Conservation (phyloP, 2,113 vertebrate genomes). For the Pelmatolapia mariae region DNA sequence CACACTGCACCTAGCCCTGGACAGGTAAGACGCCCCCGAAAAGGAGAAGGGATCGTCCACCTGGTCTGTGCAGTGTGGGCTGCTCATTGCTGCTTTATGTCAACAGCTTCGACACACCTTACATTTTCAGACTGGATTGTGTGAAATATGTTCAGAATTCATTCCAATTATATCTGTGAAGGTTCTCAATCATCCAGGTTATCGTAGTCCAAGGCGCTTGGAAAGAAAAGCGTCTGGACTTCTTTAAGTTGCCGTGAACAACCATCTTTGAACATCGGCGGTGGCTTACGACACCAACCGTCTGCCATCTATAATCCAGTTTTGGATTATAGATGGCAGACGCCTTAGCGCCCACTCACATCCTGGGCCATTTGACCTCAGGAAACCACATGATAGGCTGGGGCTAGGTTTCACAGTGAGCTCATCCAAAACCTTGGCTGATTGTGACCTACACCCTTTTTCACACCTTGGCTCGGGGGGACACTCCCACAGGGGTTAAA, state of each 20-base stretch:
- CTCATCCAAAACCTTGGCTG: not conserved
- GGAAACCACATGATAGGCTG: not conserved
- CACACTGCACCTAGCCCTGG: conserved; percentile 87
- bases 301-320: not conserved
- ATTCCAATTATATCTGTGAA: not conserved
- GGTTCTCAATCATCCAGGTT: not conserved
- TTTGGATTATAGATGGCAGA: not conserved
- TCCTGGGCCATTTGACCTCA: not conserved
- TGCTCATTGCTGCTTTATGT: not conserved
- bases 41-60: not conserved
- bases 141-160: not conserved
- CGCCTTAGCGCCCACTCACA: not conserved
- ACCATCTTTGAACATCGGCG: not conserved
- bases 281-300: not conserved
- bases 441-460: not conserved
- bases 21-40: conserved; percentile 71
- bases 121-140: not conserved
- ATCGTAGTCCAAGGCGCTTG: not conserved
- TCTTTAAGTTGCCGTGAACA: not conserved
- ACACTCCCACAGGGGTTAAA: not conserved
- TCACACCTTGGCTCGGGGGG: not conserved
- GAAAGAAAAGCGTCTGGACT: not conserved
- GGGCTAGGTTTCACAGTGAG: not conserved
- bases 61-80: not conserved
- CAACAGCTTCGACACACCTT: not conserved